phyloP scores from a whole-genome alignment of 2,888 invertebrate species.

The Cephus runcator region DNA sequence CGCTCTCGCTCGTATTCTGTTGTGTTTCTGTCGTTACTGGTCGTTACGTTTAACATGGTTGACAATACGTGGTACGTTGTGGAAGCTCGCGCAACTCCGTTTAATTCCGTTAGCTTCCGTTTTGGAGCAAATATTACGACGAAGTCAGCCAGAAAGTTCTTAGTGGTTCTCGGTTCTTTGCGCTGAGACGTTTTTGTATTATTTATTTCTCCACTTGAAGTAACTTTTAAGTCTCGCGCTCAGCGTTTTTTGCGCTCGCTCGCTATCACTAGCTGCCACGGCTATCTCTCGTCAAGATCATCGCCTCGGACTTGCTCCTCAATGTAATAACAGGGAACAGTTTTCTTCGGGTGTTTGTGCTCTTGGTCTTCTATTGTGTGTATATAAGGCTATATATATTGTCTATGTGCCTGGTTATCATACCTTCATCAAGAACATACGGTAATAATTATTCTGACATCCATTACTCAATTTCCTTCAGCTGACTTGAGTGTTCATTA shows the following conservation, averaged over 20 bases:
- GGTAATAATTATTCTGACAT: not conserved
- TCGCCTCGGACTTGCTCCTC: not conserved
- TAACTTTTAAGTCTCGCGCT: not conserved
- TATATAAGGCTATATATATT: not conserved
- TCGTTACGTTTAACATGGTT: not conserved
- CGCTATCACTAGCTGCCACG: not conserved
- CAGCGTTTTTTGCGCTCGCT: not conserved
- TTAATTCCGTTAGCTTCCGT: not conserved
- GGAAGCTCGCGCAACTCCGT: not conserved
- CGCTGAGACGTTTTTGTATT: not conserved
- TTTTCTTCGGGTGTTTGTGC: not conserved
- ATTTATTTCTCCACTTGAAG: not conserved
- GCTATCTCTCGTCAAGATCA: not conserved
- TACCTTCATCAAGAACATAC: not conserved
- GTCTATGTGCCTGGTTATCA: not conserved
- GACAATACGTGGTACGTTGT: not conserved
- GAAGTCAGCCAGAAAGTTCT: not conserved
- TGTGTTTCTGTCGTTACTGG: not conserved
- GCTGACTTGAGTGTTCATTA: not conserved
- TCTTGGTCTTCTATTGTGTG: not conserved
- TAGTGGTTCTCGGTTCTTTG: not conserved
- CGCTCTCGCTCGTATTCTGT: not conserved
- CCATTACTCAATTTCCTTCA: not conserved
- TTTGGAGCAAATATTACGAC: not conserved
- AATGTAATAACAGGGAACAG: not conserved